Evolutionary conservation across 2,888 invertebrate species (phyloP).

Genomic region (Erebia palarica): DNA sequence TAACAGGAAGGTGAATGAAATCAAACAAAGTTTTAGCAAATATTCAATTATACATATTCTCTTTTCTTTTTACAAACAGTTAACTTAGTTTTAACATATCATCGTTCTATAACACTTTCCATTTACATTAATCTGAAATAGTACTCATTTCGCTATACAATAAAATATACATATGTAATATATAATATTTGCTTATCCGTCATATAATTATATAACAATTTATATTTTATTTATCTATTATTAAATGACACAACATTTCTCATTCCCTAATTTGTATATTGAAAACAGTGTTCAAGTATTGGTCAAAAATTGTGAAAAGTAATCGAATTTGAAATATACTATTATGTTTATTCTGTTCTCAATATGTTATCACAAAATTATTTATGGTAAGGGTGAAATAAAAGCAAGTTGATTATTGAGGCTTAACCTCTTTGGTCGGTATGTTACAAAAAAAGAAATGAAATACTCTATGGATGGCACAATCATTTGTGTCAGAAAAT

Average conservation of each 20-base stretch:
- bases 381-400: constrained; percentile 46
- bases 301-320: constrained; percentile 34
- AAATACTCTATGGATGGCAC: constrained; percentile 60
- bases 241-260: constrained; percentile 79
- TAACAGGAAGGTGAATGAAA: constrained; percentile 46
- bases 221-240: constrained; percentile 69
- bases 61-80: constrained; percentile 81
- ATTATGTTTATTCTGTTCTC: constrained; percentile 43
- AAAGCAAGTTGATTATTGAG: constrained; percentile 42
- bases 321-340: constrained; percentile 15
- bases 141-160: constrained; percentile 80
- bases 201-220: constrained; percentile 76
- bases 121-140: constrained; percentile 79
- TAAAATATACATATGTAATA: constrained; percentile 71
- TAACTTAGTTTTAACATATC: constrained; percentile 80
- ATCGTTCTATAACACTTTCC: constrained; percentile 77
- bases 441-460: constrained; percentile 44
- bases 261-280: constrained; percentile 61
- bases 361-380: constrained; percentile 45
- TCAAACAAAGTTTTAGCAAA: constrained; percentile 74
- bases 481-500: constrained; percentile 60
- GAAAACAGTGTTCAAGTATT: constrained; percentile 52
- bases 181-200: constrained; percentile 71
- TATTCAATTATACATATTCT: constrained; percentile 81
- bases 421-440: constrained; percentile 42